A percentile compares a stretch with the other conserved stretches of the same genome.
phyloP scores from a whole-genome alignment of 2,113 vertebrate species.

The Pitta sordida region DNA sequence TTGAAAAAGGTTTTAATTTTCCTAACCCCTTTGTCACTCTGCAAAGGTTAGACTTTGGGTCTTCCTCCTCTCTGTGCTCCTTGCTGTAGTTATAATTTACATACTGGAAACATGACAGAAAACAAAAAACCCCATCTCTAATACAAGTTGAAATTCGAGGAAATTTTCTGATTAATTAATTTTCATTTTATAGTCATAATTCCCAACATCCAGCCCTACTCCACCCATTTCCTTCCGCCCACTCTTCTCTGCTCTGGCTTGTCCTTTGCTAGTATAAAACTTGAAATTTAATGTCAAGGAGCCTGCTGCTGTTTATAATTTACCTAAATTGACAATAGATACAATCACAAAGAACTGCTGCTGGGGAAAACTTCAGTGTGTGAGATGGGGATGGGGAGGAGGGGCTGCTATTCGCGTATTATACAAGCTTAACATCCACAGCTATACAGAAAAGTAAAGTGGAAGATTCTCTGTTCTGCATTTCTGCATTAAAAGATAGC shows the following conservation, averaged over 20 bases:
- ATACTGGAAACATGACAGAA: not conserved
- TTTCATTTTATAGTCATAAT: not conserved
- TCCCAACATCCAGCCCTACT: not conserved
- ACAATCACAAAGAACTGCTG: conserved; percentile 48
- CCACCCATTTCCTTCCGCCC: not conserved
- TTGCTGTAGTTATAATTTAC: not conserved
- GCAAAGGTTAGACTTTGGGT: not conserved
- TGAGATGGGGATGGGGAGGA: not conserved
- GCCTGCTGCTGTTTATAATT: conserved; percentile 55
- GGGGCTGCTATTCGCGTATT: not conserved
- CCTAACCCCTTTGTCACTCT: not conserved
- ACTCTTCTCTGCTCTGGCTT: not conserved
- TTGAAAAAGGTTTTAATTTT: not conserved
- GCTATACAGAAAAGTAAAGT: not conserved
- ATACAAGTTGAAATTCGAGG: not conserved
- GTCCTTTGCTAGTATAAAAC: not conserved
- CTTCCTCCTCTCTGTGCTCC: not conserved
- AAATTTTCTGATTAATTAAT: not conserved
- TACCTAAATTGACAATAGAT: conserved; percentile 46
- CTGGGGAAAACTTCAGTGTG: conserved; percentile 37
- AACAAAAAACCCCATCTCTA: not conserved
- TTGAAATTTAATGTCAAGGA: conserved; percentile 18
- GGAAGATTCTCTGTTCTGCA: not conserved
- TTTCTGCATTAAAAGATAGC: not conserved
- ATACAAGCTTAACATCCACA: not conserved